Conservation (phyloP, 2,888 invertebrate genomes). For the Diadromus collaris region DNA sequence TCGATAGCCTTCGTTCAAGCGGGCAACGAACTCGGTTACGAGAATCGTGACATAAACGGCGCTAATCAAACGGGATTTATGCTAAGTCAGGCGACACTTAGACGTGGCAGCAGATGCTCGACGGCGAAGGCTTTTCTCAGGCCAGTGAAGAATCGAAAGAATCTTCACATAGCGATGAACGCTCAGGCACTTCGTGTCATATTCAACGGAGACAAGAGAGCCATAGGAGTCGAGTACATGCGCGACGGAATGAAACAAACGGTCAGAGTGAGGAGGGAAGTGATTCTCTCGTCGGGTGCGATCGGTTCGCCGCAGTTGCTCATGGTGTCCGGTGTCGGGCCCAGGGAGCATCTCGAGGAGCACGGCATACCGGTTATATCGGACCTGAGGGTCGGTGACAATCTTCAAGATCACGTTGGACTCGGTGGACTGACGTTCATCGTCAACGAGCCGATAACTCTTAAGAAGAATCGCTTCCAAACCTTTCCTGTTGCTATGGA, state of each 20-base stretch:
- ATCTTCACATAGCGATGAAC: constrained; percentile 90
- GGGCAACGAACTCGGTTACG: constrained; percentile 91
- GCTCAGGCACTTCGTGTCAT: constrained; percentile 89
- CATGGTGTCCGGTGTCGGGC: constrained; percentile 95
- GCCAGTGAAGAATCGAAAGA: constrained; percentile 88
- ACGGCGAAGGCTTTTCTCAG: constrained; percentile 93
- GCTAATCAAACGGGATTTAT: constrained; percentile 93
- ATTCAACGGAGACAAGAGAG: constrained; percentile 85
- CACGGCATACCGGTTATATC: constrained; percentile 88
- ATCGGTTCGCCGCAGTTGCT: constrained; percentile 94
- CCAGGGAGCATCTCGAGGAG: constrained; percentile 87
- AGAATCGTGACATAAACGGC: constrained; percentile 91
- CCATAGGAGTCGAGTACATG: constrained; percentile 88
- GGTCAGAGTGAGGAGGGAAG: constrained; percentile 89
- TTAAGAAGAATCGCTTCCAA: constrained; percentile 89
- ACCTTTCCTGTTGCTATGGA: constrained; percentile 89
- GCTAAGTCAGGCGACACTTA: constrained; percentile 92
- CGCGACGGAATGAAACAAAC: constrained; percentile 84
- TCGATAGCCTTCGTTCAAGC: constrained; percentile 92
- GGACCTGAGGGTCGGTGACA: constrained; percentile 90
- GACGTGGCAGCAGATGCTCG: constrained; percentile 92
- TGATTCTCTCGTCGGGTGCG: constrained; percentile 93
- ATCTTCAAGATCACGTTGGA: constrained; percentile 94
- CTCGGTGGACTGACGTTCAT: constrained; percentile 92
- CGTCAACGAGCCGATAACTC: constrained; percentile 89